These are phyloP conservation scores for Ficedula albicollis DNA, from an alignment of 2,797 vertebrate genomes.

Conservation along the genomic window DNA sequence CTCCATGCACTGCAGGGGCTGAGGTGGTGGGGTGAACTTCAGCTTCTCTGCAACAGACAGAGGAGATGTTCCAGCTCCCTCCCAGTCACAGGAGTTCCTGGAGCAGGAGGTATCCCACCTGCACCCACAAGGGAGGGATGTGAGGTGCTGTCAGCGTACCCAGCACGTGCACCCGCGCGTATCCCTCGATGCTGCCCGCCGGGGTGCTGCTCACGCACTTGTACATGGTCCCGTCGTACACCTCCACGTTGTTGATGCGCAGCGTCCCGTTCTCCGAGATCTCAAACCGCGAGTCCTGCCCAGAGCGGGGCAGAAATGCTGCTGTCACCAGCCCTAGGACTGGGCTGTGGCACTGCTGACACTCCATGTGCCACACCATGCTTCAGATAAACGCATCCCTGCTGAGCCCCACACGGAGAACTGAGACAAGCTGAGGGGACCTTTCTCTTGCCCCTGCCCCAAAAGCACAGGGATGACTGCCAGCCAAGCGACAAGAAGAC, in stretches of 20 bases:
- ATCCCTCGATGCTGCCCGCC: conserved; percentile 83
- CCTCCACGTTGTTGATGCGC: conserved; percentile 92
- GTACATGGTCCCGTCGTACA: conserved; percentile 90
- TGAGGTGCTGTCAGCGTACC: conserved; percentile 72
- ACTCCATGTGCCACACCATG: fast-evolving
- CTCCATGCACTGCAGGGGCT: conserved; percentile 91
- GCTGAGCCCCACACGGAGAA: not conserved
- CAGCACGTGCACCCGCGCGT: conserved; percentile 86
- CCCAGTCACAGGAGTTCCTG: fast-evolving
- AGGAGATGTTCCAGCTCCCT: not conserved
- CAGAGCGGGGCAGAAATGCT: not conserved
- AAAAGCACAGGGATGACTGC: not conserved
- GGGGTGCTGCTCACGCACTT: conserved; percentile 86
- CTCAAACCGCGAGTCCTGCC: conserved; percentile 85
- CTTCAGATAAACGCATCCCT: not conserved
- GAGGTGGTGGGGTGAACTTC: conserved; percentile 95
- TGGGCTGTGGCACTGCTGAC: not conserved
- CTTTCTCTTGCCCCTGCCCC: not conserved
- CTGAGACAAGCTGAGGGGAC: not conserved
- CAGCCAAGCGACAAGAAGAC: not conserved
- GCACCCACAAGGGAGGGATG: fast-evolving
- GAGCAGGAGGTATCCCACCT: not conserved
- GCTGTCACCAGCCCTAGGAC: not conserved
- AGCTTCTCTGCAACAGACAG: conserved; percentile 85
- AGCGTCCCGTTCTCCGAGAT: conserved; percentile 89